A percentile compares a stretch with the other conserved stretches of the same genome.
These are phyloP conservation scores for Brachyistius frenatus DNA, from an alignment of 2,113 vertebrate species.

Conservation along the genomic window DNA sequence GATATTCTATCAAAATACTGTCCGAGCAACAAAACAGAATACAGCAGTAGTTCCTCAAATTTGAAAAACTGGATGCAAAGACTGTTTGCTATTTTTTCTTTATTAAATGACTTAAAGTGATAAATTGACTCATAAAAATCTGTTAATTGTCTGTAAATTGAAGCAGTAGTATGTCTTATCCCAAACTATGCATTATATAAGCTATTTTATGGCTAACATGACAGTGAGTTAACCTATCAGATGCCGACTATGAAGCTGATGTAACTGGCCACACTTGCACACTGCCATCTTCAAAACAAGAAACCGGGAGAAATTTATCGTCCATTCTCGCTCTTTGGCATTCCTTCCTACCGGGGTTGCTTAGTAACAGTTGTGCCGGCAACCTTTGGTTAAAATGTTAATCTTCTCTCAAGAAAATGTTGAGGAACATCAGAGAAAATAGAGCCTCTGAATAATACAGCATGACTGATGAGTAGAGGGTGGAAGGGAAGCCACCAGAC, in stretches of 20 bases:
- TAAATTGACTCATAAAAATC: no score
- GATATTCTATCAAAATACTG: no score
- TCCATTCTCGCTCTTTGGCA: slow-evolving; percentile 38
- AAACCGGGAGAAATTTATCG: neutral
- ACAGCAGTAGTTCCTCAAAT: no score
- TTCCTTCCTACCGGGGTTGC: slow-evolving; percentile 58
- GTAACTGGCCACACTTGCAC: neutral
- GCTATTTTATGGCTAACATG: slow-evolving; percentile 4
- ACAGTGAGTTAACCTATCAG: neutral
- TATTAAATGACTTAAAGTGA: neutral
- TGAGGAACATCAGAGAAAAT: slow-evolving; percentile 41
- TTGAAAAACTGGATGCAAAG: no score
- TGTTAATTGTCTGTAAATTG: no score
- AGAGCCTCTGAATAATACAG: slow-evolving; percentile 31
- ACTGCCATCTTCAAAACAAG: neutral
- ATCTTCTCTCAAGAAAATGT: slow-evolving; percentile 62
- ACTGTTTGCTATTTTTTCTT: no score
- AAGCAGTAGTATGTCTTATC: neutral
- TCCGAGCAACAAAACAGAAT: no score
- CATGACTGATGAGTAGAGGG: slow-evolving; percentile 19
- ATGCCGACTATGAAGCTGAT: neutral
- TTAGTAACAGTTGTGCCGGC: slow-evolving; percentile 65
- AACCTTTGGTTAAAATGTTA: slow-evolving; percentile 68
- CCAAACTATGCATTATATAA: neutral
- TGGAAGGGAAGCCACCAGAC: slow-evolving; percentile 9